These are phyloP conservation scores for Aphelenchoides bicaudatus DNA, from an alignment of 2,888 invertebrate genomes.

Conservation along the genomic window DNA sequence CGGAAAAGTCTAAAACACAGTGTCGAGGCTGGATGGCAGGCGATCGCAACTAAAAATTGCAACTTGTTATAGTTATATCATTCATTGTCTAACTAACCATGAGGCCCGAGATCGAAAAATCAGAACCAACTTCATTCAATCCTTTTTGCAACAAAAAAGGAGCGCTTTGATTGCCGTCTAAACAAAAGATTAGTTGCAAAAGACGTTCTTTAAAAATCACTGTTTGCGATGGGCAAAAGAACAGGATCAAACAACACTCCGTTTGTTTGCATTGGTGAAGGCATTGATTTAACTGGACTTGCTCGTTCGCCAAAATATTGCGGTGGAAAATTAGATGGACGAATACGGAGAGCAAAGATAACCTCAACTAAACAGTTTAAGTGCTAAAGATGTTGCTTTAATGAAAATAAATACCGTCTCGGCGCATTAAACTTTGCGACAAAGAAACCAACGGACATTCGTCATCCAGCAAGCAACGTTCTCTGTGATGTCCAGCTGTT, in stretches of 20 bases:
- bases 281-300: too few relatives aligned
- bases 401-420: constrained; percentile 18
- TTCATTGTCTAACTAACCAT: not conserved
- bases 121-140: constrained; percentile 73
- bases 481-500: constrained; percentile 60
- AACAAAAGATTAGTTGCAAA: too few relatives aligned
- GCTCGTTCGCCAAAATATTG: too few relatives aligned
- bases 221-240: not conserved
- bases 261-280: too few relatives aligned
- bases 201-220: too few relatives aligned
- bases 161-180: too few relatives aligned
- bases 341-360: constrained; percentile 10
- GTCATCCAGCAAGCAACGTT: constrained; percentile 90
- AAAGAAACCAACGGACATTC: constrained; percentile 74
- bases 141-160: constrained; percentile 62
- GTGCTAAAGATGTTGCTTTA: not conserved
- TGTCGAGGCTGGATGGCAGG: constrained; percentile 67
- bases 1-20: constrained; percentile 84
- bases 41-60: constrained; percentile 18
- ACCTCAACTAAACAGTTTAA: too few relatives aligned
- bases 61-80: not conserved
- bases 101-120: constrained; percentile 64
- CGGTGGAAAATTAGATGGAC: constrained; percentile 6
- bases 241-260: not conserved
- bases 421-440: not conserved